These are phyloP conservation scores for Phasianus colchicus DNA, from an alignment of 2,113 vertebrate genomes.

Conservation along the genomic window DNA sequence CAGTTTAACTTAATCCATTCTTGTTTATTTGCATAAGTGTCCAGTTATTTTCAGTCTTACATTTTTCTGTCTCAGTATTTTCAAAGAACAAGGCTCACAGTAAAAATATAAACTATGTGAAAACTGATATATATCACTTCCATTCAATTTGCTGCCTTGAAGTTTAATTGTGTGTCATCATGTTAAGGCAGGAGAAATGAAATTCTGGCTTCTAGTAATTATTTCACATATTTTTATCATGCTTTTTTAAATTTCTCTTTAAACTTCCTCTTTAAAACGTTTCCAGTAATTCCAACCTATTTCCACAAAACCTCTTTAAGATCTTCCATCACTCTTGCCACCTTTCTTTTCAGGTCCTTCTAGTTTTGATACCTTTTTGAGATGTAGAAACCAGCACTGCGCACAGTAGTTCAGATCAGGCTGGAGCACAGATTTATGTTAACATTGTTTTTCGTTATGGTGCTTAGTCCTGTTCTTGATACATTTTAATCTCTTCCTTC, in stretches of 20 bases:
- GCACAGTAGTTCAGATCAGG: background rate
- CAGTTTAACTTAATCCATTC: background rate
- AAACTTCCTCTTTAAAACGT: background rate
- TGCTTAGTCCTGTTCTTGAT: background rate
- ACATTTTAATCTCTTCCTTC: background rate
- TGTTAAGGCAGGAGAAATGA: background rate
- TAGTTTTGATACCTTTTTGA: background rate
- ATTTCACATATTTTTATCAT: background rate
- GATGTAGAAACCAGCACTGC: background rate
- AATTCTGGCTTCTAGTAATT: background rate
- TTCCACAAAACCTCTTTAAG: background rate
- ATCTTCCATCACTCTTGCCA: background rate
- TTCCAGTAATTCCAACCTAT: background rate
- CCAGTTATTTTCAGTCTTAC: background rate
- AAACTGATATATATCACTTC: background rate
- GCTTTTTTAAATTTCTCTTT: background rate
- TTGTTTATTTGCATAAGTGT: background rate
- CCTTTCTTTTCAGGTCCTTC: background rate
- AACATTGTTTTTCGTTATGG: background rate
- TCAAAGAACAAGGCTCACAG: background rate
- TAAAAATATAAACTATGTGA: background rate
- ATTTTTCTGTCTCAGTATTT: background rate
- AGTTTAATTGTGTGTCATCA: background rate
- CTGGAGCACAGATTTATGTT: background rate
- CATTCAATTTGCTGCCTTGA: background rate